These are phyloP conservation scores for Coelopa frigida DNA, from an alignment of 1,140 invertebrate genomes.

Conservation along the genomic window DNA sequence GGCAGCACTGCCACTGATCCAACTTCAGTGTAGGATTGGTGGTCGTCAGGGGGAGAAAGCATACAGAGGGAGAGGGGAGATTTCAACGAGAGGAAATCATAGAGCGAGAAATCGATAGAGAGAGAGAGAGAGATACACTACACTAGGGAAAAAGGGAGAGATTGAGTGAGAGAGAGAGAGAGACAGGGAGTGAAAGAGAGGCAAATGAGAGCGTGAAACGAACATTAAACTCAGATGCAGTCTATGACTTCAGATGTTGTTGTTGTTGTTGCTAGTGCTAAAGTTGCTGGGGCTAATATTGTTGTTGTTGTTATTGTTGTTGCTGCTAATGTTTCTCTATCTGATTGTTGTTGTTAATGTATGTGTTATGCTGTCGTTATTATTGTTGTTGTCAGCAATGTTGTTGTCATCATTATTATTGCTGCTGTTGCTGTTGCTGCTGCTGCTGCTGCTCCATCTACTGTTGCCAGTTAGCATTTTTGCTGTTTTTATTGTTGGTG, in stretches of 20 bases:
- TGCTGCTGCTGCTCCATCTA: neutral
- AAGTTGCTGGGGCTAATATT: neutral
- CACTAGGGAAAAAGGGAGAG: neutral
- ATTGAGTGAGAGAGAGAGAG: neutral
- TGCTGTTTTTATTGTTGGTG: neutral
- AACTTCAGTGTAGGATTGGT: too few species aligned
- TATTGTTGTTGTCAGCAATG: too few species aligned
- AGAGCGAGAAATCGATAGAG: too few species aligned
- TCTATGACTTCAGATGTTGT: constrained; percentile 2
- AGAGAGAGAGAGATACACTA: neutral
- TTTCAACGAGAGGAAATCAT: too few species aligned
- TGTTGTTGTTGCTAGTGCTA: constrained; percentile 7
- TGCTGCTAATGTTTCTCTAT: neutral
- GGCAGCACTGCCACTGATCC: too few species aligned
- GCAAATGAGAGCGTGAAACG: neutral
- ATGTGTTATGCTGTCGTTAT: constrained; percentile 4
- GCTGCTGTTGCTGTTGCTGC: neutral
- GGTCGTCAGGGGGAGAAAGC: too few species aligned
- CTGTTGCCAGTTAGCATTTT: constrained; percentile 3
- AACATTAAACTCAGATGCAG: constrained; percentile 9
- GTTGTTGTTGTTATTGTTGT: neutral
- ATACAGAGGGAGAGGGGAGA: too few species aligned
- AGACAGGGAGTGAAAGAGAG: neutral
- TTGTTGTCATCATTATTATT: too few species aligned
- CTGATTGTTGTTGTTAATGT: neutral